Percentiles rank a stretch among this genome's conserved stretches.
Evolutionary conservation across 2,888 invertebrate species (phyloP).

Genomic region (Dione juno): DNA sequence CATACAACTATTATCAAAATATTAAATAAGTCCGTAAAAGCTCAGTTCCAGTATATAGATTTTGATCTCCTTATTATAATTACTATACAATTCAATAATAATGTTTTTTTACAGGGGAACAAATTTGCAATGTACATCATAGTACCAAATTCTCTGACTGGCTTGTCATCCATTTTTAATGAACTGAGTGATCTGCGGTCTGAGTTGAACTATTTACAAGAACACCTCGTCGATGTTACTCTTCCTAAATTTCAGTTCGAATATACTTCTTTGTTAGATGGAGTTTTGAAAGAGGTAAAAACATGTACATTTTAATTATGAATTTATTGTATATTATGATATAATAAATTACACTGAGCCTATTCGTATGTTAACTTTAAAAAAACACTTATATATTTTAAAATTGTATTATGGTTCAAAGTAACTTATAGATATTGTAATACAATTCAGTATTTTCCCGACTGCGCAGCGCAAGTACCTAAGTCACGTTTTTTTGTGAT

Average conservation of each 20-base stretch:
- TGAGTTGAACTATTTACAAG: conserved; percentile 84
- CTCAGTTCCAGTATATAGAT: no score
- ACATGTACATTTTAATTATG: neutral
- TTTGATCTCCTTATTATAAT: no score
- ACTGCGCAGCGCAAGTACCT: no score
- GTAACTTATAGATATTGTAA: neutral
- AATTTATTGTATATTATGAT: no score
- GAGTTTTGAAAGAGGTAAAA: conserved; percentile 84
- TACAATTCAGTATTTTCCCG: no score
- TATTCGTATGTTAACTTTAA: no score
- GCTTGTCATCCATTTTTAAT: conserved; percentile 83
- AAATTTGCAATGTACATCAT: conserved; percentile 89
- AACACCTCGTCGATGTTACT: conserved; percentile 84
- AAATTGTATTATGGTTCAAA: neutral
- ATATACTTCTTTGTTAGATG: conserved; percentile 85
- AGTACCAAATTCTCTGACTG: conserved; percentile 86
- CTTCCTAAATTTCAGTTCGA: conserved; percentile 91
- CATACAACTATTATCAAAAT: no score
- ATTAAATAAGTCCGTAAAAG: no score
- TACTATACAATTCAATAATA: neutral
- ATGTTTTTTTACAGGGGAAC: conserved; percentile 82
- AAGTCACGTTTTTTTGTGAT: no score
- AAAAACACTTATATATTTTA: no score
- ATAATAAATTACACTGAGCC: no score
- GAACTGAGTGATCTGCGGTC: conserved; percentile 82